A percentile compares a stretch with the other conserved stretches of the same genome.
Evolutionary conservation across 2,113 vertebrate species (phyloP).

Genomic region (Chunga burmeisteri): DNA sequence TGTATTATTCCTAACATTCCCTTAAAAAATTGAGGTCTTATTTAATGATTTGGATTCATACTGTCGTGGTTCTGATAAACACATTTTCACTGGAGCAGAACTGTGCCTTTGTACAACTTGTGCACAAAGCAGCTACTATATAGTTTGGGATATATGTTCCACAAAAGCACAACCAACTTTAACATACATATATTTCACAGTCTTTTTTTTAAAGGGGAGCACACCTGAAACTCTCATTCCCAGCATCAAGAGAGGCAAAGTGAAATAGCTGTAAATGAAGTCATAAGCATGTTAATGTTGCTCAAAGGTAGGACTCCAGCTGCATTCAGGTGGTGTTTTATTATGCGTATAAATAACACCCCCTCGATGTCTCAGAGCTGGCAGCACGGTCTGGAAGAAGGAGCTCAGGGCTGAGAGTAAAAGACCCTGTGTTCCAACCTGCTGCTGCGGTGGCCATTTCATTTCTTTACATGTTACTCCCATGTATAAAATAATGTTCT

Average conservation of each 20-base stretch:
- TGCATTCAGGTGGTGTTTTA: constrained; percentile 42
- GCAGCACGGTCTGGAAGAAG: neutral
- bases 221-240: constrained; percentile 42
- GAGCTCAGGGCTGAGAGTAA: neutral
- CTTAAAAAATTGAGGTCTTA: neutral
- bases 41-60: neutral
- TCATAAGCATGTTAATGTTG: neutral
- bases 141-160: neutral
- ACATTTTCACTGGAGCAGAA: neutral
- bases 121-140: neutral
- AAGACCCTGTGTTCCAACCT: constrained; percentile 43
- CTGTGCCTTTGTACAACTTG: neutral
- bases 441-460: neutral
- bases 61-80: neutral
- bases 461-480: neutral
- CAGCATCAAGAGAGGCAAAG: neutral
- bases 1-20: neutral
- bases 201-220: neutral
- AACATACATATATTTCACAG: neutral
- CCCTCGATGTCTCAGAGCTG: neutral
- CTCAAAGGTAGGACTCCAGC: constrained; percentile 15
- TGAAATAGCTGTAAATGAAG: constrained; percentile 23
- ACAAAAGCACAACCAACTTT: neutral
- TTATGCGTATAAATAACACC: neutral
- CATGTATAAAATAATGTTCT: neutral